These are phyloP conservation scores for Ochropleura plecta DNA, from an alignment of 2,888 invertebrate species.

Conservation along the genomic window DNA sequence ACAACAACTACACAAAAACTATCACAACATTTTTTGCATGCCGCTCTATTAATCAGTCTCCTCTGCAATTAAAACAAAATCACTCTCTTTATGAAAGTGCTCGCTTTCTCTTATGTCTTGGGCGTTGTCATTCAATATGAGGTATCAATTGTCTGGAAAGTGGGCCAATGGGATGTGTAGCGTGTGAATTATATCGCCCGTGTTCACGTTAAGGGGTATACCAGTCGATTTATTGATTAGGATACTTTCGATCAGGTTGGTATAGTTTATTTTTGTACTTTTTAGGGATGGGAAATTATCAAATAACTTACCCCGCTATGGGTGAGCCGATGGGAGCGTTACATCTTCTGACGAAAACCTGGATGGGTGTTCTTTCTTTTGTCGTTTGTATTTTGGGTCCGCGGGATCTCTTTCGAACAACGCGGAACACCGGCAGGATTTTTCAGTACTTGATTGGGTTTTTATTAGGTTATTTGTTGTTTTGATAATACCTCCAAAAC, in stretches of 20 bases:
- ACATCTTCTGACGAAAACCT: no score
- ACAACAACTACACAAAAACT: neutral
- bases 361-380: no score
- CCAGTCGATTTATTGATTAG: neutral
- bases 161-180: slow-evolving; percentile 70
- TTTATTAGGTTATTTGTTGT: neutral
- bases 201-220: slow-evolving; percentile 18
- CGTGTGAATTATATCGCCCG: slow-evolving; percentile 46
- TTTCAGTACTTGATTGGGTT: neutral
- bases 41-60: slow-evolving; percentile 30
- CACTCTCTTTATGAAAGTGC: slow-evolving; percentile 41
- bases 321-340: no score
- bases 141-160: slow-evolving; percentile 79
- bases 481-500: neutral
- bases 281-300: no score
- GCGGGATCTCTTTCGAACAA: no score
- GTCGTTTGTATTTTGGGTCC: no score
- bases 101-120: slow-evolving; percentile 56
- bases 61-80: slow-evolving; percentile 33
- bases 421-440: no score
- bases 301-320: no score
- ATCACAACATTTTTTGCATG: slow-evolving; percentile 3
- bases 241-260: neutral
- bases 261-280: no score
- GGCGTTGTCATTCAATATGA: slow-evolving; percentile 64